Evolutionary conservation across 2,888 invertebrate species (phyloP), one percentile per base, ranked within the genome.

Genomic region (Pristionchus exspectatus): DNA sequence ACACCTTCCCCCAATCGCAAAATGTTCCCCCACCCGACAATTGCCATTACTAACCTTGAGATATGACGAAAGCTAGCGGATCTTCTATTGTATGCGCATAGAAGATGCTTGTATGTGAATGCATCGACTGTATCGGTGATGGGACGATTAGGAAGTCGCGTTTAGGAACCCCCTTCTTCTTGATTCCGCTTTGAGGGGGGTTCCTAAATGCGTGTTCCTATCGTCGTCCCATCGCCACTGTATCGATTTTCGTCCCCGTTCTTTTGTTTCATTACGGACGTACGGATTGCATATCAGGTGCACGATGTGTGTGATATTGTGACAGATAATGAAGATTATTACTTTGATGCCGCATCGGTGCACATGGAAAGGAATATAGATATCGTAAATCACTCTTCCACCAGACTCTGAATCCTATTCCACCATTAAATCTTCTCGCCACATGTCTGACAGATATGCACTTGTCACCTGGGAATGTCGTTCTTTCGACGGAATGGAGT

Each of bases 221-320:
- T n/a, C n/a, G n/a, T 50, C 44, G 44, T 50, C 44, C 44, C 44
- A 9, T 9, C 44, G 9, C 44, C 44, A 7, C 44, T 9, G 44
- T 50, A 50, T 74, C 74, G 74, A 74, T 38, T 16, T 7, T 18
- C 74, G 16, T 24, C 18, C 63, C 27, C 44, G n/a, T 77, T 54
- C 24, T 81, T 7, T n/a, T 81, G 50, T 44, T 38, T 33, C 2
- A 18, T 38, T 81, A 54, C 81, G 81, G 81, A n/a, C 81, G n/a
- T n/a, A 54, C 81, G 38, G 77, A 44, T 81, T 50, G 81, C 81
- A 81, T 81, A 81, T 81, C 81, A 81, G 81, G 81, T 81, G 81
- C 4, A 14, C 24, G 50, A 50, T 54, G 50, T 81, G 44, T 77
- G 81, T 81, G 81, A 81, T 81, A 81, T 81, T 54, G 50, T 50